Evolutionary conservation across 2,888 invertebrate species (phyloP).

Genomic region (Crematogaster levior): DNA sequence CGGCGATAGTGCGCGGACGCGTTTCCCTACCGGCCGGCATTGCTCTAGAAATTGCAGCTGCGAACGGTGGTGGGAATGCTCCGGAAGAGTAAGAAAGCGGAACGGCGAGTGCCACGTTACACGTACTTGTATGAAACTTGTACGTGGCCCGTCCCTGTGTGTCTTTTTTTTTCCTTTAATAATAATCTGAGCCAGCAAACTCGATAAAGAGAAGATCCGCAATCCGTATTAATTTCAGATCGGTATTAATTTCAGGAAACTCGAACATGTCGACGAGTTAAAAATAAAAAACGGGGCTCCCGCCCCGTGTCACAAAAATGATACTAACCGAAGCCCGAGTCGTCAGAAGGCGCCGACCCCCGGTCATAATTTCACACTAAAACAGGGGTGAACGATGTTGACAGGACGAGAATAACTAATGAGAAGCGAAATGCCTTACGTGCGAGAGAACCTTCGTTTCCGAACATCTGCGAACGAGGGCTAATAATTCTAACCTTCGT

Average conservation of each 20-base stretch:
- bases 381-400: slow-evolving; percentile 64
- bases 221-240: neutral
- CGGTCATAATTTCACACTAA: slow-evolving; percentile 67
- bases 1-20: slow-evolving; percentile 35
- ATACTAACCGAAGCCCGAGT: slow-evolving; percentile 31
- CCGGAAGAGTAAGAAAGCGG: slow-evolving; percentile 85
- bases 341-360: slow-evolving; percentile 57
- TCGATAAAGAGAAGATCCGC: neutral
- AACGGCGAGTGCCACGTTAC: slow-evolving; percentile 79
- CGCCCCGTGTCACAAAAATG: slow-evolving; percentile 31
- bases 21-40: slow-evolving; percentile 59
- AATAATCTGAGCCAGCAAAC: neutral
- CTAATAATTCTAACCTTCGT: slow-evolving; percentile 68
- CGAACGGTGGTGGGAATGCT: slow-evolving; percentile 74
- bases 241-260: slow-evolving; percentile 7
- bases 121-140: slow-evolving; percentile 77
- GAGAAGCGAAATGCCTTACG: slow-evolving; percentile 48
- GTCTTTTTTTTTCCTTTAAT: slow-evolving; percentile 37
- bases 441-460: slow-evolving; percentile 53
- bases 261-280: neutral
- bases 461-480: slow-evolving; percentile 70
- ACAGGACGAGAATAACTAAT: slow-evolving; percentile 73
- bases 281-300: slow-evolving; percentile 8
- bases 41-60: slow-evolving; percentile 73
- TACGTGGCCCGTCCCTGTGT: slow-evolving; percentile 64